These are phyloP conservation scores for Drosophila burlai DNA, from an alignment of 1,140 invertebrate genomes.

Conservation along the genomic window DNA sequence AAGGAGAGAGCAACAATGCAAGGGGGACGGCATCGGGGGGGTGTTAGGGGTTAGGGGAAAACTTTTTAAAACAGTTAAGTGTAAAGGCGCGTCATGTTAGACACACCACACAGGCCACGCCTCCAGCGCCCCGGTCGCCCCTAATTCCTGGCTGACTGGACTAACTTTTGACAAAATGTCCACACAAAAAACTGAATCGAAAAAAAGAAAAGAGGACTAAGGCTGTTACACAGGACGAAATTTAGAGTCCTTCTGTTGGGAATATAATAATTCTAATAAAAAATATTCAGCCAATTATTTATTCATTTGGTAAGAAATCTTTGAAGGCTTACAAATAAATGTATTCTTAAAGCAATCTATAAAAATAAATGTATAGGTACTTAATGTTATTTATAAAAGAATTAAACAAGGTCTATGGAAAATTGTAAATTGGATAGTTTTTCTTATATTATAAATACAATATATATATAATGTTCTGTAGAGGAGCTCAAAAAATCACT, in stretches of 20 bases:
- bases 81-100: slow-evolving; percentile 80
- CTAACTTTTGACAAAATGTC: slow-evolving; percentile 81
- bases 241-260: background rate
- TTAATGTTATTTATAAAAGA: background rate
- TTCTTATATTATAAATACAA: too few species aligned
- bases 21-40: too few species aligned
- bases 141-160: slow-evolving; percentile 58
- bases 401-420: background rate
- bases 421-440: background rate
- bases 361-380: too few species aligned
- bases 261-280: background rate
- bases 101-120: slow-evolving; percentile 69
- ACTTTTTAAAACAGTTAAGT: slow-evolving; percentile 75
- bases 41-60: background rate
- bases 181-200: slow-evolving; percentile 24
- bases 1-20: slow-evolving; percentile 57
- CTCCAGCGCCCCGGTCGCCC: slow-evolving; percentile 17
- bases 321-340: background rate
- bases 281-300: background rate
- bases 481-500: too few species aligned
- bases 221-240: background rate
- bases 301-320: background rate
- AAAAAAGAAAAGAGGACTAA: background rate
- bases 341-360: too few species aligned
- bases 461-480: background rate